Evolutionary conservation across 2,888 invertebrate species (phyloP).

Genomic region (Mimas tiliae): DNA sequence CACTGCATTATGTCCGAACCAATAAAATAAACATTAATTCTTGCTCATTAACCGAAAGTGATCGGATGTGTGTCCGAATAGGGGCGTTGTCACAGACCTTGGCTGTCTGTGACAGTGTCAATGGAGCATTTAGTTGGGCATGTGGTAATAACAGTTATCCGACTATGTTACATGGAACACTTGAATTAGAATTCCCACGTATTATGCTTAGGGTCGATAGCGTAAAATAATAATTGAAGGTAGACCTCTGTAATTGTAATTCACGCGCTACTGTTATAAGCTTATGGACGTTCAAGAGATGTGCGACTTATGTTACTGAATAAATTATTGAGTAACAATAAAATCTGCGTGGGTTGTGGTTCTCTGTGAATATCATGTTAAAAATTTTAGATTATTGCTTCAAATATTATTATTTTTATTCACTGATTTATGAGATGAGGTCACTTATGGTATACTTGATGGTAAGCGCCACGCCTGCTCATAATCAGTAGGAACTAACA

Average conservation of each 20-base stretch:
- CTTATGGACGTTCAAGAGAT: not conserved
- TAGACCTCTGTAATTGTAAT: not conserved
- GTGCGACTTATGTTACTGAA: conserved; percentile 10
- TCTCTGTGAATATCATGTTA: too few relatives aligned
- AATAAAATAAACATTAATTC: conserved; percentile 39
- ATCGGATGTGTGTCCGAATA: conserved; percentile 43
- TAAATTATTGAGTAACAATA: not conserved
- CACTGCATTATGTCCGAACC: not conserved
- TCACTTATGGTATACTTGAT: too few relatives aligned
- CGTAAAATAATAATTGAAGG: conserved; percentile 16
- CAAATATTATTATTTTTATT: too few relatives aligned
- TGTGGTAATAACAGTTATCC: conserved; percentile 26
- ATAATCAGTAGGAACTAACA: too few relatives aligned
- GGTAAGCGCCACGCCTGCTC: too few relatives aligned
- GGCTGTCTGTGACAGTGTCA: conserved; percentile 40
- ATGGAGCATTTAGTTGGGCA: conserved; percentile 26
- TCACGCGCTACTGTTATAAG: not conserved
- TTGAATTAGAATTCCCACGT: conserved; percentile 29
- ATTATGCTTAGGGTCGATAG: conserved; percentile 7
- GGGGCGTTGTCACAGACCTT: conserved; percentile 63
- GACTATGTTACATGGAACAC: conserved; percentile 24
- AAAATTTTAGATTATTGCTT: too few relatives aligned
- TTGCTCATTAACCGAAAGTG: conserved; percentile 61
- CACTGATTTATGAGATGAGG: too few relatives aligned
- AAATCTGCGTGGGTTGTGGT: not conserved